Evolutionary conservation across 2,797 vertebrate genomes (phyloP), one percentile per base, ranked within the genome.

Genomic region (Molothrus aeneus): DNA sequence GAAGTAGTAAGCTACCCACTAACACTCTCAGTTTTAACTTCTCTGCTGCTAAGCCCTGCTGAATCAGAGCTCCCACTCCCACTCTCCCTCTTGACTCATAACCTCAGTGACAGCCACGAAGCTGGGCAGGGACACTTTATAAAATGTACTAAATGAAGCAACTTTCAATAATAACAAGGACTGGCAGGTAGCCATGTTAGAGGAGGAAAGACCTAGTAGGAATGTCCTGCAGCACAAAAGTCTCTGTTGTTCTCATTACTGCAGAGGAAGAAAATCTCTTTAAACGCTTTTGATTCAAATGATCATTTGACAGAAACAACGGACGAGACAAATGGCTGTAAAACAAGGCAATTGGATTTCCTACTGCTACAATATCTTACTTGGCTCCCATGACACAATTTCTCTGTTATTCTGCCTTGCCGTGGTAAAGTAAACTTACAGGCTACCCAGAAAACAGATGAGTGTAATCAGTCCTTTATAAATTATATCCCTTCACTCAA

Each of bases 181-280:
- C 88, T 97, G 97, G 97, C 96, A 95, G 60, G 72, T 85, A 95
- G 97, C 94, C 96, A 97, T 66, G 61, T 51, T 63, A 94, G 74
- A 93, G 86, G 51, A 95, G 70, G 93, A 95, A 82, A 95, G 71
- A 66, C 84, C 85, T 83, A 86, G 74, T 60, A 93, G 89, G 81
- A 85, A 96, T 80, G 51, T 92, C 78, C 83, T 74, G 69, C 74
- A 94, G 79, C 61, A 96, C 77, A 92, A 94, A 95, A 90, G 89
- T 94, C 70, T 95, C 96, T 96, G 96, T 96, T 97, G 96, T 97
- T 97, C 96, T 96, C 93, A 91, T 96, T 95, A 95, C 74, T 87
- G 86, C 80, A 91, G 80, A 95, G 86, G 88, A 95, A 86, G 87
- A 96, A 97, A 97, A 96, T 87, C 71, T 86, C 86, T 92, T 96